Percentiles rank a stretch among this genome's conserved stretches.
Evolutionary conservation across 2,113 vertebrate genomes (phyloP).

Genomic region (Orthonyx spaldingii): DNA sequence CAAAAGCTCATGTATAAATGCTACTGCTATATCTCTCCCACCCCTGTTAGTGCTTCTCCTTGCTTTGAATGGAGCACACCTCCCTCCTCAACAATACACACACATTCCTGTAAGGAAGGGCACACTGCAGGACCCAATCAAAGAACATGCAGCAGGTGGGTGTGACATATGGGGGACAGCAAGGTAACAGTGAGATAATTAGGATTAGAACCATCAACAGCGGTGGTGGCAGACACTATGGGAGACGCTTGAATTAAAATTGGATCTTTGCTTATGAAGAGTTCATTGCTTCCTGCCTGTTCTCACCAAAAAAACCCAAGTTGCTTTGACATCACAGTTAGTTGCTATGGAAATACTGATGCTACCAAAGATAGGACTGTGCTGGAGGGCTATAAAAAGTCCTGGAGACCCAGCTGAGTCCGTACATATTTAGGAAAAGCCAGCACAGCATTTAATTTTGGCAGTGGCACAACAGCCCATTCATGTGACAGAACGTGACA

Average conservation of each 20-base stretch:
- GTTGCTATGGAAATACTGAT: constrained; percentile 48
- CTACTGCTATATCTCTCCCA: not conserved
- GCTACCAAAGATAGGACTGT: constrained; percentile 19
- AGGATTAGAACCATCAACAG: not conserved
- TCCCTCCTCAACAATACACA: not conserved
- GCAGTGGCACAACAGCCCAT: not conserved
- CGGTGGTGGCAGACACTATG: not conserved
- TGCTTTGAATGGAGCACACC: not conserved
- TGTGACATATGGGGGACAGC: not conserved
- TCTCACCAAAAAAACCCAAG: not conserved
- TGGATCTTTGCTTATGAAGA: constrained; percentile 10
- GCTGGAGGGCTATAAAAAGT: constrained; percentile 39
- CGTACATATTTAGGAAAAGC: not conserved
- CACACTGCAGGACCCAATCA: not conserved
- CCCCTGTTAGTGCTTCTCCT: not conserved
- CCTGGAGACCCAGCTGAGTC: constrained; percentile 8
- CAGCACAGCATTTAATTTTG: constrained; percentile 19
- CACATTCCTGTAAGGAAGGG: not conserved
- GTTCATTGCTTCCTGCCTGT: constrained; percentile 3
- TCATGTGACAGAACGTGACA: not conserved
- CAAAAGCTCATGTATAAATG: not conserved
- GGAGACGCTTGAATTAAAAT: constrained; percentile 20
- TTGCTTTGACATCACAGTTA: constrained; percentile 43
- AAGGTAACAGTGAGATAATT: not conserved
- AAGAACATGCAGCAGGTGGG: not conserved